Evolutionary conservation across 2,797 vertebrate genomes (phyloP).

Genomic region (Gorsachius magnificus): DNA sequence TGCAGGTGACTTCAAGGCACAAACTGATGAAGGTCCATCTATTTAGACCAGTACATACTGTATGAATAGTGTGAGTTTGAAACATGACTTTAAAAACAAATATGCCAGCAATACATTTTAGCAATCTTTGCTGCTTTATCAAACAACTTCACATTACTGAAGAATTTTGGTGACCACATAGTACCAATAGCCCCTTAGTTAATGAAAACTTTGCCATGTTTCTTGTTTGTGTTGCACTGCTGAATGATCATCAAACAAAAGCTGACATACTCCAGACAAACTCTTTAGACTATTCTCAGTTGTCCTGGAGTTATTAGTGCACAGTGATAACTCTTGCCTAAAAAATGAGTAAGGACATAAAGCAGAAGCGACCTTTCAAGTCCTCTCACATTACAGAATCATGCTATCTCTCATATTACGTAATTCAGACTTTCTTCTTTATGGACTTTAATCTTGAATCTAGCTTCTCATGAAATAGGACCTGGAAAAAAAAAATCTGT

Average conservation of each 20-base stretch:
- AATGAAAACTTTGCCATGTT: background rate
- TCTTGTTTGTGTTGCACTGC: background rate
- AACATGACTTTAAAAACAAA: background rate
- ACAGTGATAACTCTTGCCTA: background rate
- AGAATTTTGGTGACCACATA: background rate
- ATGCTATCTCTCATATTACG: fast-evolving
- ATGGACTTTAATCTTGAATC: background rate
- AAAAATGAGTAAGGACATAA: background rate
- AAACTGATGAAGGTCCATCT: background rate
- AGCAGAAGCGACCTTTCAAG: background rate
- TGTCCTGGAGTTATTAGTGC: background rate
- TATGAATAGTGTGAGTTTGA: background rate
- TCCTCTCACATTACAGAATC: background rate
- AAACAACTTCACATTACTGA: background rate
- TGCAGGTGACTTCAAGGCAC: background rate
- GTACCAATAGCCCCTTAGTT: background rate
- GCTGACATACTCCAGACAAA: background rate
- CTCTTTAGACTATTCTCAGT: background rate
- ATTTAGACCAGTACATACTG: background rate
- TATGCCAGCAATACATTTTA: background rate
- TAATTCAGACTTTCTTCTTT: background rate
- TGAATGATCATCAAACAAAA: background rate
- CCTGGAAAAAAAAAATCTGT: background rate
- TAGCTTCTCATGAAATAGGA: background rate
- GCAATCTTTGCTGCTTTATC: background rate